Percentiles rank a stretch among this genome's conserved stretches.
Evolutionary conservation across 2,797 vertebrate species (phyloP).

Genomic region (Lepilemur septentrionalis): DNA sequence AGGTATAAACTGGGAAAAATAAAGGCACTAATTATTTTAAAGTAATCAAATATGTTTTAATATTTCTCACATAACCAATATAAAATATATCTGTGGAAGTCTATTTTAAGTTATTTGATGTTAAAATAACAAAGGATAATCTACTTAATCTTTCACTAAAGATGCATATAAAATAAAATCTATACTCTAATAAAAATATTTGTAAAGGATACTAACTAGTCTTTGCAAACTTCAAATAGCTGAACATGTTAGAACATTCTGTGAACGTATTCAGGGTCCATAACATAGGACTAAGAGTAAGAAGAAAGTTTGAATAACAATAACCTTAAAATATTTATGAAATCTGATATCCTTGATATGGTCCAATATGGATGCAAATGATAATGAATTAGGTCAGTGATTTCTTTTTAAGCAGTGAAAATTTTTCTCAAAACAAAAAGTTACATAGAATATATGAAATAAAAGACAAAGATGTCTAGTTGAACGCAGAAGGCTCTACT

Average conservation of each 20-base stretch:
- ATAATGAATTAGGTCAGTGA: slow-evolving; percentile 14
- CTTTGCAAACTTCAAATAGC: slow-evolving; percentile 30
- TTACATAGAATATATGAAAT: background rate
- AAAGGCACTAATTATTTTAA: slow-evolving; percentile 22
- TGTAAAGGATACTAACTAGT: background rate
- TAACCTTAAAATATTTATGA: background rate
- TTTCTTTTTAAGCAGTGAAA: slow-evolving; percentile 7
- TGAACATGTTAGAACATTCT: slow-evolving; percentile 18
- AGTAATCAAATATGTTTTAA: background rate
- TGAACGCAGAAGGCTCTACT: background rate
- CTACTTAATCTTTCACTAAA: slow-evolving; percentile 37
- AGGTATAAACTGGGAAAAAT: slow-evolving; percentile 22
- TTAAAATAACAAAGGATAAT: background rate
- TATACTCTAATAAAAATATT: slow-evolving; percentile 19
- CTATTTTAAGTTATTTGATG: slow-evolving; percentile 12
- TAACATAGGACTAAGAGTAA: background rate
- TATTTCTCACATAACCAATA: slow-evolving; percentile 1
- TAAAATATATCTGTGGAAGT: slow-evolving; percentile 22
- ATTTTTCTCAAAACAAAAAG: slow-evolving; percentile 3
- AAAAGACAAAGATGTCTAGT: background rate
- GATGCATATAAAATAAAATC: slow-evolving; percentile 9
- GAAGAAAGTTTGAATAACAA: background rate
- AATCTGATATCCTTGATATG: background rate
- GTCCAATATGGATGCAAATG: background rate
- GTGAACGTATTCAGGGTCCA: background rate